A percentile compares a stretch with the other conserved stretches of the same genome.
phyloP scores from a whole-genome alignment of 2,113 vertebrate genomes.

The pig (Sus scrofa) region DNA sequence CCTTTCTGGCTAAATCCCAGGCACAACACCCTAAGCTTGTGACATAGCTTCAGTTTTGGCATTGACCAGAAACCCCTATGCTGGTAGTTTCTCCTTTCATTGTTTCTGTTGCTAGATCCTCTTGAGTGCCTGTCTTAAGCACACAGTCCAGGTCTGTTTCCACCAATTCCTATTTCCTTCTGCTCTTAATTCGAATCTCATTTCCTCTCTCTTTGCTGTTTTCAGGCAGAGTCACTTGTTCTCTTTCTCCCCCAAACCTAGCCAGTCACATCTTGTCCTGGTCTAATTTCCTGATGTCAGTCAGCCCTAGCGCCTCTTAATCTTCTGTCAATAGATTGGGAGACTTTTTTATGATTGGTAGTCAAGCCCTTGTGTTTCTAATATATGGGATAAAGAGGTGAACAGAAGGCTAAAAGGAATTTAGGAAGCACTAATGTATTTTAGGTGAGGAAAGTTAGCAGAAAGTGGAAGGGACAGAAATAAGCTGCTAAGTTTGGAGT shows the following conservation, averaged over 20 bases:
- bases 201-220: slow-evolving; percentile 17
- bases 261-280: neutral
- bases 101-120: neutral
- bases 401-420: neutral
- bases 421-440: neutral
- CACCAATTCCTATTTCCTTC: neutral
- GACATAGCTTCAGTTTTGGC: neutral
- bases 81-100: neutral
- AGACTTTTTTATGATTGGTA: neutral
- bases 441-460: neutral
- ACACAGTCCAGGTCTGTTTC: neutral
- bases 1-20: slow-evolving; percentile 8
- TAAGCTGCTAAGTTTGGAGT: neutral
- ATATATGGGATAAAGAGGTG: neutral
- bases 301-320: neutral
- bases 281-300: neutral
- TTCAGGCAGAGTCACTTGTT: neutral
- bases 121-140: neutral
- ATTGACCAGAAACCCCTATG: neutral
- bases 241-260: neutral
- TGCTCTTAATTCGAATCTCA: slow-evolving; percentile 31
- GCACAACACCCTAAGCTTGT: neutral
- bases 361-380: slow-evolving; percentile 9
- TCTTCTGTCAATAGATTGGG: neutral
- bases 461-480: neutral